Base-by-base conservation (phyloP, 2,797 vertebrate genomes). In the Mus spretus region DNA sequence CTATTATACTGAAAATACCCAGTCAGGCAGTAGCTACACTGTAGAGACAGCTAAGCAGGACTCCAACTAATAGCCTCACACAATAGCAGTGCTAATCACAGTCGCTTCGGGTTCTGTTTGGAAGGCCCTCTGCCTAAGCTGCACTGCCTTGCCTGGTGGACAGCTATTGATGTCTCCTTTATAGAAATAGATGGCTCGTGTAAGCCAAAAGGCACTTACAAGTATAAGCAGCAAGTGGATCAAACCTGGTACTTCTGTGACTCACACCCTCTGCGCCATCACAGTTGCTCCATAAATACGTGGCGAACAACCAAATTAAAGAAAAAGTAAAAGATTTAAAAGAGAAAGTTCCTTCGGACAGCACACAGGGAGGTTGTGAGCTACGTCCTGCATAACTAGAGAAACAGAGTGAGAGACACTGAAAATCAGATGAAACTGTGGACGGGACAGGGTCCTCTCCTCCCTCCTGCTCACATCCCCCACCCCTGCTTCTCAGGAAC, bases 241-340 rank as follows among this genome's bases (percentile, higher is more conserved):
- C 72, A 77, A 61, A 61, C 11, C 17, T 70, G 94, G 6, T 44
- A 82, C 44, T 28, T 90, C 17, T 50, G 72, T 26, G 59, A 79
- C 74, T 24, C 74, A n/a, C 12, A 24, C 4, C 37, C 74, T 26
- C 89, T 67, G 8, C 13, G 55, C 89, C 47, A 34, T 75, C 83
- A 15, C 34, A 82, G 47, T 28, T 72, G 31, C 34, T 94, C 63
- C 34, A 78, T 70, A 95, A 93, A 95, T 26, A 50, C 3, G 6
- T 78, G 44, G 40, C 31, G 10, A 77, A 65, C 75, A 63, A 89
- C 22, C 55, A n/a, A 90, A 90, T 78, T 90, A 79, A 94, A 89
- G 57, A 11, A 78, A 26, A 70, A 74, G 15, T 53, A 70, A 90
- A 77, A 90, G 74, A 31, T 37, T 61, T 84, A 12, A 88, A 50